Evolutionary conservation across 2,113 vertebrate genomes (phyloP).

Genomic region (Actinemys pallida): DNA sequence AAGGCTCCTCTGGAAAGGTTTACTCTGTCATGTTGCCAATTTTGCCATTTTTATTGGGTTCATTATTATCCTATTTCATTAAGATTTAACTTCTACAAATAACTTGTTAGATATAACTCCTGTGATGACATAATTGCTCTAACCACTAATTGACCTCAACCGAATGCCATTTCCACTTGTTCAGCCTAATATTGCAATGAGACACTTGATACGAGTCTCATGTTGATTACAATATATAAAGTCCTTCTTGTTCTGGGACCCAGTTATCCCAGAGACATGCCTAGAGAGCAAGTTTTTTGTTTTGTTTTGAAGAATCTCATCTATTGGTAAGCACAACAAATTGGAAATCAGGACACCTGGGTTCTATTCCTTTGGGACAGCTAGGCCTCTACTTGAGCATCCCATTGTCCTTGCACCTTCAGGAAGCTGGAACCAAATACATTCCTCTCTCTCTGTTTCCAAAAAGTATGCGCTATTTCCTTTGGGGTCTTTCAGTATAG

Average conservation of each 20-base stretch:
- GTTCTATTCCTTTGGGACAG: background rate
- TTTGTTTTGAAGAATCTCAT: background rate
- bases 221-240: background rate
- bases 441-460: background rate
- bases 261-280: background rate
- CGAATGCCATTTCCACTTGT: background rate
- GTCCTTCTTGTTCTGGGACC: rapidly evolving
- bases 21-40: background rate
- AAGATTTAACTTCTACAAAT: background rate
- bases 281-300: background rate
- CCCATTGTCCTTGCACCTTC: background rate
- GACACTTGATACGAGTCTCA: background rate
- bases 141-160: background rate
- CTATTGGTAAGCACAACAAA: background rate
- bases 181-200: background rate
- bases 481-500: background rate
- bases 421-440: background rate
- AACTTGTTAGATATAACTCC: background rate
- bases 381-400: background rate
- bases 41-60: background rate
- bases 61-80: background rate
- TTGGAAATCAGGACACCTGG: background rate
- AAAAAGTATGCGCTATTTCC: background rate
- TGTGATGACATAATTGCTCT: background rate
- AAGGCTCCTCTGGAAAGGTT: constrained; percentile 31